phyloP scores from a whole-genome alignment of 2,888 invertebrate species.

The Acrobasis consociella region DNA sequence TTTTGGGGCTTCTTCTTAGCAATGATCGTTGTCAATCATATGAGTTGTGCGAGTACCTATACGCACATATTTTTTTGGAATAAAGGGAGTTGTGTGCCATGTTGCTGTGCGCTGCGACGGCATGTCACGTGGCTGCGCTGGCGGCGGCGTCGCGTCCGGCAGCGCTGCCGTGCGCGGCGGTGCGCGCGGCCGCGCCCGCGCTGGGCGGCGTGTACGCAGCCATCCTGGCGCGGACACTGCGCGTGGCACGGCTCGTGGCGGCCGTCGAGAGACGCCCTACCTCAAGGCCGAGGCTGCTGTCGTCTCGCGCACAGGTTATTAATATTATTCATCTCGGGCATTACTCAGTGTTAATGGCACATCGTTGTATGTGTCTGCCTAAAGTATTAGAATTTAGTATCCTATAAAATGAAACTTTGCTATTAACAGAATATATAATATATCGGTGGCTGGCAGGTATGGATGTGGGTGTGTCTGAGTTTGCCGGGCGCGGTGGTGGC shows the following conservation, averaged over 20 bases:
- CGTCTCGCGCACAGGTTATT: slow-evolving; percentile 80
- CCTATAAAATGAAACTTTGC: too few species aligned
- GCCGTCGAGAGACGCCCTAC: slow-evolving; percentile 56
- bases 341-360: too few species aligned
- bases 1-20: too few species aligned
- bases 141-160: slow-evolving; percentile 74
- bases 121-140: slow-evolving; percentile 83
- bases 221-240: slow-evolving; percentile 48
- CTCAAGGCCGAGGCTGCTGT: slow-evolving; percentile 40
- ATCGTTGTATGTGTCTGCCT: too few species aligned
- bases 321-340: not conserved
- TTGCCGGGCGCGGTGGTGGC: slow-evolving; percentile 69
- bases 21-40: too few species aligned
- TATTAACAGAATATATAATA: too few species aligned
- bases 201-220: slow-evolving; percentile 50
- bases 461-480: slow-evolving; percentile 83
- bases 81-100: slow-evolving; percentile 85
- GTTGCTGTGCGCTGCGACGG: slow-evolving; percentile 72
- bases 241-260: slow-evolving; percentile 48
- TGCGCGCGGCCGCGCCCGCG: slow-evolving; percentile 47
- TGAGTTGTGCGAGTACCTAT: too few species aligned
- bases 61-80: not conserved
- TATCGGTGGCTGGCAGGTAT: slow-evolving; percentile 63
- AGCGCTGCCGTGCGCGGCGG: slow-evolving; percentile 37
- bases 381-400: too few species aligned